Evolutionary conservation across 2,888 invertebrate genomes (phyloP).

Genomic region (Drosophila helvetica): DNA sequence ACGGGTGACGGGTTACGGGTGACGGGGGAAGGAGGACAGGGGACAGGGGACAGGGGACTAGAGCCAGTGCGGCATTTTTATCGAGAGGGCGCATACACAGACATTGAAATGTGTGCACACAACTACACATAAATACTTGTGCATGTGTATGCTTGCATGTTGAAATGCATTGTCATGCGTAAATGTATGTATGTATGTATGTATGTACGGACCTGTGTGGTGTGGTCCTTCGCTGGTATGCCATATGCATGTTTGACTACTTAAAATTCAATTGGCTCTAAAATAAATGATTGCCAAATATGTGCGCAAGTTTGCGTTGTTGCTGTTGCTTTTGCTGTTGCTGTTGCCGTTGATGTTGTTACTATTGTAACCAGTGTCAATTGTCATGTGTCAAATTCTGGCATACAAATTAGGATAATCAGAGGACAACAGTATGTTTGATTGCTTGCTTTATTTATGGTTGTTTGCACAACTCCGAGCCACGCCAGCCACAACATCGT

Average conservation of each 20-base stretch:
- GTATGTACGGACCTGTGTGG: conserved; percentile 10
- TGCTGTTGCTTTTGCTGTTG: not conserved
- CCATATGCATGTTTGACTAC: conserved; percentile 57
- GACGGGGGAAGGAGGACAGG: not conserved
- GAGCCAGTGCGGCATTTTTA: conserved; percentile 23
- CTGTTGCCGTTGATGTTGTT: conserved; percentile 6
- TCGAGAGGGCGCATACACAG: conserved; percentile 33
- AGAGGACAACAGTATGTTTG: conserved; percentile 58
- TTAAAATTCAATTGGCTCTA: conserved; percentile 60
- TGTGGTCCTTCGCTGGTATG: conserved; percentile 35
- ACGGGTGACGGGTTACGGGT: not conserved
- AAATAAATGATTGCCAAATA: conserved; percentile 63
- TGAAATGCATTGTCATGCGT: not conserved
- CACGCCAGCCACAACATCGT: conserved; percentile 25
- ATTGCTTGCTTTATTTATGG: conserved; percentile 62
- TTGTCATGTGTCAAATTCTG: conserved; percentile 64
- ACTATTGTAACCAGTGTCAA: conserved; percentile 55
- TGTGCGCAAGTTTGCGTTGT: conserved; percentile 25
- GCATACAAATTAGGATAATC: conserved; percentile 63
- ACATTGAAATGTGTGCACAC: conserved; percentile 12
- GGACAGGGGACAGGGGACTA: not conserved
- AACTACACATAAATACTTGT: not conserved
- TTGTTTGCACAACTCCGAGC: conserved; percentile 49
- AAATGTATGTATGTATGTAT: conserved; percentile 6
- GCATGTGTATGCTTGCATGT: not conserved